phyloP scores from a whole-genome alignment of 2,113 vertebrate genomes.

The Clupea harengus region DNA sequence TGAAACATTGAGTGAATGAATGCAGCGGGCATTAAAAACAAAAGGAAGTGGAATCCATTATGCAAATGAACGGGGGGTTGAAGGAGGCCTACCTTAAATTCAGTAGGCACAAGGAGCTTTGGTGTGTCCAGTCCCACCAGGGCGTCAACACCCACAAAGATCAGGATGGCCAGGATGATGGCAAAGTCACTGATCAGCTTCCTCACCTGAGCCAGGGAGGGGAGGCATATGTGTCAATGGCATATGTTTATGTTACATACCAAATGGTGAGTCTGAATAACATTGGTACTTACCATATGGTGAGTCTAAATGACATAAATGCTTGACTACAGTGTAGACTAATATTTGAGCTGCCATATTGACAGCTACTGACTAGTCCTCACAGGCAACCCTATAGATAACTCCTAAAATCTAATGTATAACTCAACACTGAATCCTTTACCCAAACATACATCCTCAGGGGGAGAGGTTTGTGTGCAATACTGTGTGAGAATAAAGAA shows the following conservation, averaged over 20 bases:
- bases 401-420: neutral
- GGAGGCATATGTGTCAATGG: neutral
- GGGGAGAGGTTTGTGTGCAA: neutral
- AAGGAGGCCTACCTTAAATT: slow-evolving; percentile 85
- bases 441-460: neutral
- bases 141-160: slow-evolving; percentile 91
- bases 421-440: neutral
- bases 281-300: no score
- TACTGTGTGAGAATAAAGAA: neutral
- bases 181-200: slow-evolving; percentile 98
- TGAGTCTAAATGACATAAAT: no score
- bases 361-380: no score
- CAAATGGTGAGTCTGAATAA: no score
- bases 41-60: neutral
- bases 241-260: neutral
- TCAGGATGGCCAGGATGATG: slow-evolving; percentile 93
- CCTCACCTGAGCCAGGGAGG: slow-evolving; percentile 76
- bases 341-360: no score
- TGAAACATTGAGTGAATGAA: neutral
- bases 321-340: neutral
- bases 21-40: neutral
- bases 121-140: slow-evolving; percentile 94
- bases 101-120: slow-evolving; percentile 94
- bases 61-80: neutral
- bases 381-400: no score